phyloP scores from a whole-genome alignment of 1,140 invertebrate species.

The Hermetia illucens region DNA sequence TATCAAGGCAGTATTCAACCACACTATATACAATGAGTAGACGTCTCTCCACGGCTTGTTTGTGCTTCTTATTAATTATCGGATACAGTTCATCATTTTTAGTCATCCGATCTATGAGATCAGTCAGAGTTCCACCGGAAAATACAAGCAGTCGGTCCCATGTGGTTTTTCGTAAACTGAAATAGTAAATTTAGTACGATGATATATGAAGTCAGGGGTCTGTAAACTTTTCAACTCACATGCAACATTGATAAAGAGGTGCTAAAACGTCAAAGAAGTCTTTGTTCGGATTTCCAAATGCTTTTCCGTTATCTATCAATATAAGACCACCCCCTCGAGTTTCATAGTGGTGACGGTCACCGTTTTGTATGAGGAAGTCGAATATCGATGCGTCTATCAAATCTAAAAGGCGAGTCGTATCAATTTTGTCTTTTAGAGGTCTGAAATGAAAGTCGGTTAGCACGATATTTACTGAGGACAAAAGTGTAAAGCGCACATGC shows the following conservation, averaged over 20 bases:
- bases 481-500: constrained; percentile 36
- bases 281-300: constrained; percentile 68
- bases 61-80: constrained; percentile 57
- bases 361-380: constrained; percentile 90
- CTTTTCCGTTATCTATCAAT: constrained; percentile 89
- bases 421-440: constrained; percentile 35
- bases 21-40: constrained; percentile 55
- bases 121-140: constrained; percentile 47
- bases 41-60: constrained; percentile 64
- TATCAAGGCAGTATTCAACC: constrained; percentile 53
- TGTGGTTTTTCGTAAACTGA: constrained; percentile 49
- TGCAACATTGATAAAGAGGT: constrained; percentile 80
- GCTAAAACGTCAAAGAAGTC: constrained; percentile 79
- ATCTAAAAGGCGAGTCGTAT: constrained; percentile 56
- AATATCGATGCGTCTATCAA: constrained; percentile 78
- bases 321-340: constrained; percentile 60
- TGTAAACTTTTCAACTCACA: constrained; percentile 62
- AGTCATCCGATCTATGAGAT: constrained; percentile 34
- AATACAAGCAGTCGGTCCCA: constrained; percentile 55
- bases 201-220: constrained; percentile 5
- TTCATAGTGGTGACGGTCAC: constrained; percentile 87
- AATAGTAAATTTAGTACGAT: no score
- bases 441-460: constrained; percentile 28
- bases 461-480: no score
- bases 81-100: constrained; percentile 34